Conservation (phyloP, 2,113 vertebrate species). For the Fukomys damarensis region DNA sequence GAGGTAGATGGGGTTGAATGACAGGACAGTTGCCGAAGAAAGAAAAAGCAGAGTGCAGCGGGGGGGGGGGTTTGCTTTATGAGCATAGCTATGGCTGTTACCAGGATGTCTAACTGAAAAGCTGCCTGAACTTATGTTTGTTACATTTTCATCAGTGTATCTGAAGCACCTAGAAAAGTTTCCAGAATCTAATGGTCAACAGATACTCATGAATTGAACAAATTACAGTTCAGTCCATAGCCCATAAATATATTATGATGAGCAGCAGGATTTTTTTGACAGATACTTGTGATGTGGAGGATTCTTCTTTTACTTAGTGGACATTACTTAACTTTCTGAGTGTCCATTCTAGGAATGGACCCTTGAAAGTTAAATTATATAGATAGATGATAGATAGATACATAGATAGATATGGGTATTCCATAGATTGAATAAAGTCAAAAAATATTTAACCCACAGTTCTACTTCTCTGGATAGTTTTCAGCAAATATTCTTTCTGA, state of each 20-base stretch:
- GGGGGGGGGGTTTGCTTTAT: not conserved
- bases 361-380: too few species aligned
- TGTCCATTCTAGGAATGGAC: too few species aligned
- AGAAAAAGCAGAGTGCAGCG: not conserved
- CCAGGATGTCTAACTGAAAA: not conserved
- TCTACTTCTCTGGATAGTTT: not conserved
- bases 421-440: too few species aligned
- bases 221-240: not conserved
- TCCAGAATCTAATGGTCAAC: not conserved
- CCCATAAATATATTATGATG: not conserved
- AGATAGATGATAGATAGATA: too few species aligned
- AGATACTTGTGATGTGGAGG: not conserved
- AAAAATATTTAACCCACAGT: not conserved
- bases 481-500: not conserved
- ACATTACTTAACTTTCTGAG: not conserved
- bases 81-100: not conserved
- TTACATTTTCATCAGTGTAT: not conserved
- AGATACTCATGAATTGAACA: not conserved
- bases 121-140: not conserved
- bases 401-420: too few species aligned
- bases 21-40: not conserved
- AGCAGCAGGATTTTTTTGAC: not conserved
- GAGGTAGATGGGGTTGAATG: not conserved
- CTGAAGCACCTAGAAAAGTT: not conserved
- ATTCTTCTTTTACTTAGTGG: not conserved